Conservation (phyloP, 2,888 invertebrate species). For the Toxonevra muliebris region DNA sequence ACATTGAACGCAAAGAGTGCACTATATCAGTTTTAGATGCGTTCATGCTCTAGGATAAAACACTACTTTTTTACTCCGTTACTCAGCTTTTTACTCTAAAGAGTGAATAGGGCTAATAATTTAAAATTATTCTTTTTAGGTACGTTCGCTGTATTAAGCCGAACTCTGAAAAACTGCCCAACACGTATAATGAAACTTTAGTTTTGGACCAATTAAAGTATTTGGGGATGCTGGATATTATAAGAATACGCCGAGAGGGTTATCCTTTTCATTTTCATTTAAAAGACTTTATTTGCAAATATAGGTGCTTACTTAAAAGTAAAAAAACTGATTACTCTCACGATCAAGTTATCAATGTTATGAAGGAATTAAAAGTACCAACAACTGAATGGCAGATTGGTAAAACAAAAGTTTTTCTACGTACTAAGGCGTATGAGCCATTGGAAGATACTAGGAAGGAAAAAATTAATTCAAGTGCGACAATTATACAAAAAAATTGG, state of each 20-base stretch:
- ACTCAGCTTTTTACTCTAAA: no score
- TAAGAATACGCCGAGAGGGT: slow-evolving; percentile 88
- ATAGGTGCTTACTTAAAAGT: slow-evolving; percentile 73
- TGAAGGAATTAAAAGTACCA: slow-evolving; percentile 74
- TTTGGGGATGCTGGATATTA: slow-evolving; percentile 93
- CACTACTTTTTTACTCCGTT: no score
- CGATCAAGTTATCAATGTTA: slow-evolving; percentile 62
- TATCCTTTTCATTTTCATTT: slow-evolving; percentile 87
- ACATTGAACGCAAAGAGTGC: no score
- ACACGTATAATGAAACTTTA: slow-evolving; percentile 80
- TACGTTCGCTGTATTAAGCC: slow-evolving; percentile 94
- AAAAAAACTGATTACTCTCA: slow-evolving; percentile 49
- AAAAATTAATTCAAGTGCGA: slow-evolving; percentile 75
- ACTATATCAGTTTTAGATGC: no score
- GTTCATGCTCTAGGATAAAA: no score
- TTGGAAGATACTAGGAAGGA: slow-evolving; percentile 81
- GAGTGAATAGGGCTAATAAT: no score
- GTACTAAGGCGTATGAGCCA: slow-evolving; percentile 82
- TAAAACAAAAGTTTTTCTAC: slow-evolving; percentile 84
- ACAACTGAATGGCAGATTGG: slow-evolving; percentile 89
- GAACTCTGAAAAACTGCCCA: slow-evolving; percentile 82
- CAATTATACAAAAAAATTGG: slow-evolving; percentile 81
- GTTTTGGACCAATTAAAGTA: slow-evolving; percentile 89
- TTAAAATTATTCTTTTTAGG: slow-evolving; percentile 63
- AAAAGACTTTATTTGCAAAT: slow-evolving; percentile 78